Percentiles rank a stretch among this genome's conserved stretches.
Conservation (phyloP, 2,113 vertebrate species). For the Potamarius usumacintae region DNA sequence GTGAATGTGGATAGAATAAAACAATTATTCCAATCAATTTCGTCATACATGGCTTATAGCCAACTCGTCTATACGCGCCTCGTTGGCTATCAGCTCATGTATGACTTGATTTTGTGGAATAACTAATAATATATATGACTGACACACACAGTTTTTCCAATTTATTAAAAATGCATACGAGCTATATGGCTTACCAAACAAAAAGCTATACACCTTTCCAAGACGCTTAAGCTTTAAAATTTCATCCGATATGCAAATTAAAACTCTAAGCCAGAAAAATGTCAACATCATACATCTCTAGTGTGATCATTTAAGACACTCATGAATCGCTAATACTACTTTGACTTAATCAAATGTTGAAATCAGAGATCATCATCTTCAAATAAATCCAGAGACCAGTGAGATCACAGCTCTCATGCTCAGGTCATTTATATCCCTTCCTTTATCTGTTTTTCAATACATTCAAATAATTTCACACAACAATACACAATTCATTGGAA, state of each 20-base stretch:
- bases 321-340: neutral
- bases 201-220: slow-evolving; percentile 20
- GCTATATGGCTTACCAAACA: neutral
- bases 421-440: slow-evolving; percentile 1
- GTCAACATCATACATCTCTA: neutral
- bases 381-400: neutral
- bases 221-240: slow-evolving; percentile 12
- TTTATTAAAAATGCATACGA: slow-evolving; percentile 38
- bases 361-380: neutral
- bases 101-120: too few species aligned
- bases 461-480: neutral
- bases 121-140: too few species aligned
- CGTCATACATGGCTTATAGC: too few species aligned
- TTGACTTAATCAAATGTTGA: too few species aligned
- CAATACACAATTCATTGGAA: neutral
- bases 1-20: too few species aligned
- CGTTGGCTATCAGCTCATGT: too few species aligned
- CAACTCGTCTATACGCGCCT: too few species aligned
- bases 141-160: neutral
- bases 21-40: too few species aligned
- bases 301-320: neutral
- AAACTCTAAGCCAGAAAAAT: neutral
- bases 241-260: slow-evolving; percentile 20
- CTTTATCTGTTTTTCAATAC: neutral
- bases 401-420: neutral